Percentiles rank a stretch among this genome's conserved stretches.
Evolutionary conservation across 2,888 invertebrate species (phyloP).

Genomic region (Pterobdella sp.): DNA sequence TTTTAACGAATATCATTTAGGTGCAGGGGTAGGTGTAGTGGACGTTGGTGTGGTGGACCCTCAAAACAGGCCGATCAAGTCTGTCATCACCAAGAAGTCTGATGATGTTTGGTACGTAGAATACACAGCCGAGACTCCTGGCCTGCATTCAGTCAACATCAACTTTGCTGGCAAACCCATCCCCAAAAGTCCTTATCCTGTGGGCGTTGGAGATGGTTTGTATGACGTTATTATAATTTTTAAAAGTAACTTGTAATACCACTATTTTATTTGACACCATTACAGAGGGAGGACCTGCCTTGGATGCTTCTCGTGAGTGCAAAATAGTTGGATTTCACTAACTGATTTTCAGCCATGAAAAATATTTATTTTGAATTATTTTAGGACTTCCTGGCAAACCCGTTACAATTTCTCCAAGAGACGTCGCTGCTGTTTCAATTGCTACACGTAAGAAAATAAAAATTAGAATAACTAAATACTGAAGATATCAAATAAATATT

Average conservation of each 20-base stretch:
- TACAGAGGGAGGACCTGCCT: constrained; percentile 32
- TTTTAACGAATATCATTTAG: constrained; percentile 53
- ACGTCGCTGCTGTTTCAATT: constrained; percentile 30
- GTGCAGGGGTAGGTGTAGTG: constrained; percentile 69
- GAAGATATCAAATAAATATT: neutral
- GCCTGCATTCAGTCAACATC: constrained; percentile 74
- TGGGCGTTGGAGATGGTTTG: constrained; percentile 56
- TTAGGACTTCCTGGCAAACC: constrained; percentile 41
- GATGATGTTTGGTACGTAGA: constrained; percentile 73
- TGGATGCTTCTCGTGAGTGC: constrained; percentile 30
- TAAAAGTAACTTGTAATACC: no score
- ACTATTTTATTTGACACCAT: no score
- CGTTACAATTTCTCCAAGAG: constrained; percentile 66
- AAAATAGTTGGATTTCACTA: no score
- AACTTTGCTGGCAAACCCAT: constrained; percentile 72
- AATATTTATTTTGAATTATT: neutral
- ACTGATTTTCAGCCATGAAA: neutral
- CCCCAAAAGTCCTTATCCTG: constrained; percentile 66
- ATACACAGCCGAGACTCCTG: constrained; percentile 66
- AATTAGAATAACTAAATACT: constrained; percentile 7
- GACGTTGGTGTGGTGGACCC: constrained; percentile 75
- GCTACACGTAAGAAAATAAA: constrained; percentile 28
- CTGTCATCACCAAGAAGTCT: constrained; percentile 57
- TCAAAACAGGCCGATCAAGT: constrained; percentile 61
- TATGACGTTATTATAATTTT: no score